A percentile compares a stretch with the other conserved stretches of the same genome.
These are phyloP conservation scores for Diabrotica balteata DNA, from an alignment of 2,888 invertebrate genomes.

Conservation along the genomic window DNA sequence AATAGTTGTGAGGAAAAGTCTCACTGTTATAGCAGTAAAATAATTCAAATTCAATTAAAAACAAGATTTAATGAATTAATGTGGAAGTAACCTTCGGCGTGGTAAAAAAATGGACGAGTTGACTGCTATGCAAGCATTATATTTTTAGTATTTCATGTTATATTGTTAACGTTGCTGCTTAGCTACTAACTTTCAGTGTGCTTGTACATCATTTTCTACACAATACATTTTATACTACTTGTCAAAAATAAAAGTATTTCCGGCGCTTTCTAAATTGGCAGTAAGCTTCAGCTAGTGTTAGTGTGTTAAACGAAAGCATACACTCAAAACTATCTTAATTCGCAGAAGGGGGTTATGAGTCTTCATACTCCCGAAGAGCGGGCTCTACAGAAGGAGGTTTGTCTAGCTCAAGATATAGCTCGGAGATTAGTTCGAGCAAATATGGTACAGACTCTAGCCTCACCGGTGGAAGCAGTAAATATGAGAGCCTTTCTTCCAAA, in stretches of 20 bases:
- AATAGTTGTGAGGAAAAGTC: too few relatives aligned
- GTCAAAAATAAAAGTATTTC: conserved; percentile 13
- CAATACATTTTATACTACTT: background rate
- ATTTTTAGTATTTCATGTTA: background rate
- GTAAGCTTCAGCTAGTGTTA: conserved; percentile 28
- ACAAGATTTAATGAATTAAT: too few relatives aligned
- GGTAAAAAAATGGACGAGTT: too few relatives aligned
- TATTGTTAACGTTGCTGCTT: background rate
- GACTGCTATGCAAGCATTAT: too few relatives aligned
- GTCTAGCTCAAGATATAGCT: conserved; percentile 45
- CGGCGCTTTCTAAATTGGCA: conserved; percentile 27
- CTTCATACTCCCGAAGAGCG: conserved; percentile 52
- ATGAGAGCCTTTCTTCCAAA: conserved; percentile 45
- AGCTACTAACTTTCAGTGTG: background rate
- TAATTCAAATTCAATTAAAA: too few relatives aligned
- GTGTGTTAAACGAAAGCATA: conserved; percentile 1
- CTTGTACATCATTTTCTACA: background rate
- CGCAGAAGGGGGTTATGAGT: conserved; percentile 55
- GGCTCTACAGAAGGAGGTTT: conserved; percentile 45
- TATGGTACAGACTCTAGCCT: conserved; percentile 38
- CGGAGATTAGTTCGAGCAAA: conserved; percentile 35
- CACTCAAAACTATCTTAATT: conserved; percentile 30
- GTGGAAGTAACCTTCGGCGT: too few relatives aligned
- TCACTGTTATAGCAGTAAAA: too few relatives aligned
- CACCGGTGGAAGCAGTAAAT: conserved; percentile 39